Evolutionary conservation across 2,113 vertebrate species (phyloP).

Genomic region (Lepisosteus osseus): DNA sequence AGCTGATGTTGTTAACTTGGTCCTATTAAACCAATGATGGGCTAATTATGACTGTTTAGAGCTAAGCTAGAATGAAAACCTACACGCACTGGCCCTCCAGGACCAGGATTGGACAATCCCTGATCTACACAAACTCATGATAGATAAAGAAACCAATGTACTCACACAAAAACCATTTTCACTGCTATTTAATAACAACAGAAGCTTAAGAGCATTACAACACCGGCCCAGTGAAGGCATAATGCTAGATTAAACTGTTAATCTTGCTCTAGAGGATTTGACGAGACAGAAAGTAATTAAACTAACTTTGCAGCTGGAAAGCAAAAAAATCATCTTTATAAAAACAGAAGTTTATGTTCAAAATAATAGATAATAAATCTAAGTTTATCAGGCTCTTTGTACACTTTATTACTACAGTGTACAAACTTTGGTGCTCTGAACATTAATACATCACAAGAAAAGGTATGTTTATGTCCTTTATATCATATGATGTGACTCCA

Average conservation of each 20-base stretch:
- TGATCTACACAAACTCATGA: too few relatives aligned
- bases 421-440: background rate
- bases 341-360: background rate
- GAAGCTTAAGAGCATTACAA: constrained; percentile 1
- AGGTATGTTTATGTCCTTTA: too few relatives aligned
- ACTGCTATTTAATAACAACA: background rate
- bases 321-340: background rate
- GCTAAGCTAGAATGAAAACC: too few relatives aligned
- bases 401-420: background rate
- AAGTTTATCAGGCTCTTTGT: background rate
- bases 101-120: too few relatives aligned
- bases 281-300: background rate
- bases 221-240: background rate
- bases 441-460: background rate
- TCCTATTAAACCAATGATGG: too few relatives aligned
- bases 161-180: background rate
- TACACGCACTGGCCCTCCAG: too few relatives aligned
- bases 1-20: too few relatives aligned
- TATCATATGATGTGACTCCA: too few relatives aligned
- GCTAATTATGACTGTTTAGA: too few relatives aligned
- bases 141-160: too few relatives aligned
- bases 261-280: constrained; percentile 8
- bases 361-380: background rate
- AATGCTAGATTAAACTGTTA: constrained; percentile 9
- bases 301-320: constrained; percentile 2